Conservation (phyloP, 2,113 vertebrate genomes). For the Azemiops feae region DNA sequence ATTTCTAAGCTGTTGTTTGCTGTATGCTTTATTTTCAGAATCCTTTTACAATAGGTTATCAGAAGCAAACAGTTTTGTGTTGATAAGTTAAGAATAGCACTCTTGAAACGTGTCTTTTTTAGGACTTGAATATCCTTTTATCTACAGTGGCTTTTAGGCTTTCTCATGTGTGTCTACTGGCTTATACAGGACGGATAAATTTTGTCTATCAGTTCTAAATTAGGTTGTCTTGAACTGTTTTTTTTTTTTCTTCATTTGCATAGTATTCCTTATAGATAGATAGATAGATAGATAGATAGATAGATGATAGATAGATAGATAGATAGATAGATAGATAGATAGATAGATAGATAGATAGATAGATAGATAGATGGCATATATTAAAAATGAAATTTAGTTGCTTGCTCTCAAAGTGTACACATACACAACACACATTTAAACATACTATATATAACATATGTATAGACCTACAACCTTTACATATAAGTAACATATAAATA, state of each 20-base stretch:
- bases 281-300: too few species aligned
- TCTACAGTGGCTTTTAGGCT: background rate
- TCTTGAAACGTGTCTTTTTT: background rate
- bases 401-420: too few species aligned
- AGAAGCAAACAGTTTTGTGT: background rate
- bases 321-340: too few species aligned
- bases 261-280: background rate
- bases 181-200: background rate
- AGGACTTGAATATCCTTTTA: background rate
- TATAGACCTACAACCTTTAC: too few species aligned
- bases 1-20: background rate
- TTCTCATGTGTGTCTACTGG: background rate
- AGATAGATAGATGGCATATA: too few species aligned
- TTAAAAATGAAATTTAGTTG: too few species aligned
- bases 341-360: too few species aligned
- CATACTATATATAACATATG: too few species aligned
- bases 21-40: background rate
- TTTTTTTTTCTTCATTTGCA: background rate
- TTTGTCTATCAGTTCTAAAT: constrained; percentile 11
- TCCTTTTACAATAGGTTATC: background rate
- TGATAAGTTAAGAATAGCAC: background rate
- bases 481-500: too few species aligned
- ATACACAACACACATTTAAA: too few species aligned
- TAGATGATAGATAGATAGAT: too few species aligned
- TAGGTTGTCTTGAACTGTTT: background rate